Percentiles rank a stretch among this genome's conserved stretches.
These are phyloP conservation scores for Toxonevra muliebris DNA, from an alignment of 2,888 invertebrate genomes.

Conservation along the genomic window DNA sequence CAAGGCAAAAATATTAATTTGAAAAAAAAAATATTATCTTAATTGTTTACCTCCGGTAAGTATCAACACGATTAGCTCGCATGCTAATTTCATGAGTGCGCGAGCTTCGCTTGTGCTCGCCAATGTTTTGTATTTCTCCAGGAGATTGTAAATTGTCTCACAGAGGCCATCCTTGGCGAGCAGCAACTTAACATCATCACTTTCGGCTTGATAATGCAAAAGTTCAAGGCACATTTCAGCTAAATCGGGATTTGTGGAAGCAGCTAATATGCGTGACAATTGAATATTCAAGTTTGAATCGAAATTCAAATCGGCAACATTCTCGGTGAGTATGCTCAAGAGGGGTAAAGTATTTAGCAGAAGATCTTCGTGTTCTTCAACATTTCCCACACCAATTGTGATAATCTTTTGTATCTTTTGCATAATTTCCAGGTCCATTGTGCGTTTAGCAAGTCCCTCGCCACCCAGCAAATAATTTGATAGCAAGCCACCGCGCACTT, in stretches of 20 bases:
- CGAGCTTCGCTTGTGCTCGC: slow-evolving; percentile 73
- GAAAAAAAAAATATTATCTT: slow-evolving; percentile 6
- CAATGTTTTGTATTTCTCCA: slow-evolving; percentile 75
- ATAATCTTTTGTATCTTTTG: slow-evolving; percentile 68
- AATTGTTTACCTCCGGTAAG: slow-evolving; percentile 79
- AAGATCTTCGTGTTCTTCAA: slow-evolving; percentile 69
- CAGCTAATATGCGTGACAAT: slow-evolving; percentile 70
- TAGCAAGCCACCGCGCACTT: slow-evolving; percentile 78
- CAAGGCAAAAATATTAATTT: not conserved
- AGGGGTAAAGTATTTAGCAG: slow-evolving; percentile 69
- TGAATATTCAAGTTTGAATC: slow-evolving; percentile 69
- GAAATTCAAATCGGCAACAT: slow-evolving; percentile 70
- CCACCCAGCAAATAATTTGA: slow-evolving; percentile 83
- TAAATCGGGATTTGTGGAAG: slow-evolving; percentile 75
- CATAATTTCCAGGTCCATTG: slow-evolving; percentile 69
- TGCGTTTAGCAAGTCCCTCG: slow-evolving; percentile 71
- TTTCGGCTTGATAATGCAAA: slow-evolving; percentile 79
- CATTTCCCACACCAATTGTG: slow-evolving; percentile 63
- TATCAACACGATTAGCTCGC: slow-evolving; percentile 84
- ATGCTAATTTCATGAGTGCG: slow-evolving; percentile 81
- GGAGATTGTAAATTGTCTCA: slow-evolving; percentile 76
- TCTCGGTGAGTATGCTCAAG: slow-evolving; percentile 72
- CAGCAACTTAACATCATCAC: slow-evolving; percentile 80
- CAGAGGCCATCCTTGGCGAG: slow-evolving; percentile 81
- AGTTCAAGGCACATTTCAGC: slow-evolving; percentile 81